Evolutionary conservation across 2,888 invertebrate genomes (phyloP).

Genomic region (Tortrix viridana): DNA sequence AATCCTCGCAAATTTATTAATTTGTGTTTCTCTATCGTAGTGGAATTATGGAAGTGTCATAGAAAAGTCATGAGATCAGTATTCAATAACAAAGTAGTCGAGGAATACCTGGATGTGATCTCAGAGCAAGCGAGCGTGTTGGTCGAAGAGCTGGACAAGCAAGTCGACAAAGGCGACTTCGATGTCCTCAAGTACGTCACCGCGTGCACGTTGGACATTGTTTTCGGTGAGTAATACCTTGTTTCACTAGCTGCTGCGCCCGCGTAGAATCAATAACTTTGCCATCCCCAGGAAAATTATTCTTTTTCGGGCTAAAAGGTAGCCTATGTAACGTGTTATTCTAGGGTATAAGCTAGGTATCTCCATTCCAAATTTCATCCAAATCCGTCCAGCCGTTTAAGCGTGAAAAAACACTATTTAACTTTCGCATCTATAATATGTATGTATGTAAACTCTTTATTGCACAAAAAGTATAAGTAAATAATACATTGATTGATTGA

Average conservation of each 20-base stretch:
- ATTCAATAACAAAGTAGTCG: conserved; percentile 86
- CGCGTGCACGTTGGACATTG: conserved; percentile 85
- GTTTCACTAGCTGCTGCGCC: background rate
- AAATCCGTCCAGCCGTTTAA: too few species aligned
- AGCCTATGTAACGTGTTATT: too few species aligned
- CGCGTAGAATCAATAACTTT: too few species aligned
- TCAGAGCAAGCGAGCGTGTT: conserved; percentile 83
- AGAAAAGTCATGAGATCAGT: conserved; percentile 86
- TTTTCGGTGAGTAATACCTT: conserved; percentile 79
- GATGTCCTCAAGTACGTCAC: conserved; percentile 83
- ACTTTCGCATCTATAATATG: too few species aligned
- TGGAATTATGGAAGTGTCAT: conserved; percentile 84
- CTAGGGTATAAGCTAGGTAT: too few species aligned
- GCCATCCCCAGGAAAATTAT: too few species aligned
- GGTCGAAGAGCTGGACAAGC: conserved; percentile 68
- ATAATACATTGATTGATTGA: too few species aligned
- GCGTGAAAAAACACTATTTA: too few species aligned
- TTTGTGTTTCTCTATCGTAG: conserved; percentile 56
- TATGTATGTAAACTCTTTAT: too few species aligned
- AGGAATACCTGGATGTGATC: conserved; percentile 85
- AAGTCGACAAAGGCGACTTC: conserved; percentile 63
- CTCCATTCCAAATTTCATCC: too few species aligned
- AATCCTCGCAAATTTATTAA: background rate
- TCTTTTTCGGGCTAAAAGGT: too few species aligned
- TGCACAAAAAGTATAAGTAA: too few species aligned